Evolutionary conservation across 2,888 invertebrate species (phyloP), one percentile per base, ranked within the genome.

Genomic region (Andrena camellia): DNA sequence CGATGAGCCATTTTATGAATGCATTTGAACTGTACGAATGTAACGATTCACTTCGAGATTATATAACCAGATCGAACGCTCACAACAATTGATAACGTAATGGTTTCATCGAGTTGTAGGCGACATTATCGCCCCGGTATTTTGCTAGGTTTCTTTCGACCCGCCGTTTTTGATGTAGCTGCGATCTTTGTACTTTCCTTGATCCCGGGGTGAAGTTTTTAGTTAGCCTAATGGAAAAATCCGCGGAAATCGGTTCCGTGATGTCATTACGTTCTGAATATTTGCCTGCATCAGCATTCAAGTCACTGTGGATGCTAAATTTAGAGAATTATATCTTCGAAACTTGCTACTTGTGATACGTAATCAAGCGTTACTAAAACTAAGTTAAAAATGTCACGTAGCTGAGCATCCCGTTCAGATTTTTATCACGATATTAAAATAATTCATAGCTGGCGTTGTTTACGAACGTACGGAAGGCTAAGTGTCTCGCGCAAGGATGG

Each of bases 141-240:
- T 48, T 76, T 42, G 50, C 52, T 35, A 50, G 35, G 68, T 68
- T 57, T 68, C 59, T 31, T 59, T 66, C 35, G 71, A 42, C 4
- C n/a, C 29, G 2, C 7, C 7, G 26, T 35, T 62, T 7, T 35
- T 60, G 17, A 13, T 8, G 17, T 33, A 23, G 3, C 35, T 33
- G 17, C 13, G 68, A 75, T 75, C 69, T 75, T 69, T 75, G 74
- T 26, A 50, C 69, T 75, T 60, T 35, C 74, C 74, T 75, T 69
- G 68, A 75, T 75, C 74, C 52, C 69, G 33, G 17, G 59, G 60
- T 50, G 74, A 75, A 48, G 48, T 67, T 73, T 73, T 29, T 23
- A 13, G 50, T 42, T 42, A 17, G 17, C 17, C 17, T 20, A 10
- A 29, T 59, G 23, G n/a, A 62, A 62, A 8, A 57, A 68, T 59